Evolutionary conservation across 2,888 invertebrate species (phyloP), one percentile per base, ranked within the genome.

Genomic region (Protonemura montana): DNA sequence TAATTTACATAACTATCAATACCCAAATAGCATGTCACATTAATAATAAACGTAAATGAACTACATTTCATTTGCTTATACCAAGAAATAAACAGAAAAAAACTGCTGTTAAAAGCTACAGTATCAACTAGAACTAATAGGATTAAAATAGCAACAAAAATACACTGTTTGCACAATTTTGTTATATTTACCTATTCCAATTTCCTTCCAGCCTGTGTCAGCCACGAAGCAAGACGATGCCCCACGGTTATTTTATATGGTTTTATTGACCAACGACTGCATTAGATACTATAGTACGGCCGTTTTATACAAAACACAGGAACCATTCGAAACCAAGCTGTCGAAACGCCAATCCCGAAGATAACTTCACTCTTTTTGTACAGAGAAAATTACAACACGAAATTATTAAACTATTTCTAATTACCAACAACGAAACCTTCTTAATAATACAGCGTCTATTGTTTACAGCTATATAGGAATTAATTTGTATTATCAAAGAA

Each of bases 321-420:
- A 59, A 16, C 21, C 59, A 10, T 59, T 10, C 1, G 59, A 59
- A 59, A 59, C 59, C 2, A 3, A 59, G 13, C 59, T 59, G 59
- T 7, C 59, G 59, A 59, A 59, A 59, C 59, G 21, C 59, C 59
- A 13, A 10, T 59, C 59, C 59, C 59, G 21, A 59, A 59, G 59
- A 59, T 59, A 59, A 59, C 13, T 59, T 59, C 59, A 16, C 2
- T 59, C 6, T 13, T 35, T 35, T 2, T 59, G 13, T 59, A 59
- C 59, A 7, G 35, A n/a, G n/a, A 59, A 59, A 59, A 59, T 59
- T 59, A 59, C 59, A 59, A 59, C 59, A 59, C 59, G 59, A 59
- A 59, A 59, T 59, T 59, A 59, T 59, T 59, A 59, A 59, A 59
- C 59, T 59, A 59, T 59, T 59, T 59, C 59, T 59, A 59, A 59